These are phyloP conservation scores for Drosophila subpulchrella DNA, from an alignment of 1,140 invertebrate genomes.

Conservation along the genomic window DNA sequence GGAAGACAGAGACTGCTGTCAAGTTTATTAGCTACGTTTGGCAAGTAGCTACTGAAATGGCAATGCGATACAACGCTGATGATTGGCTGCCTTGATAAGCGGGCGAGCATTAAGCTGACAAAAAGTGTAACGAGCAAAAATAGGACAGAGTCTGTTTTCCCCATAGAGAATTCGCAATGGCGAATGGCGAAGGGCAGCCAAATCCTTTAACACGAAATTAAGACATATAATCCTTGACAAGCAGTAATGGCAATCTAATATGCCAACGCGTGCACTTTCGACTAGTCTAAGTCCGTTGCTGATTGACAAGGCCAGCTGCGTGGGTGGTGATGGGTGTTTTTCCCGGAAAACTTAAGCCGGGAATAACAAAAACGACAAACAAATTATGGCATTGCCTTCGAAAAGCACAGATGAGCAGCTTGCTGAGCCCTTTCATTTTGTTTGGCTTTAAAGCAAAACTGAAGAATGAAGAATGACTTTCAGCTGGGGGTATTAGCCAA, in stretches of 20 bases:
- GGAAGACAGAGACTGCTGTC: slow-evolving; percentile 36
- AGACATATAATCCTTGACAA: slow-evolving; percentile 79
- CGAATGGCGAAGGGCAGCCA: slow-evolving; percentile 47
- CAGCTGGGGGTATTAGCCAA: slow-evolving; percentile 58
- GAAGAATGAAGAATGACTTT: slow-evolving; percentile 56
- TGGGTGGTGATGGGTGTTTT: not conserved
- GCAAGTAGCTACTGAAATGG: slow-evolving; percentile 41
- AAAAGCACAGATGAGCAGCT: slow-evolving; percentile 27
- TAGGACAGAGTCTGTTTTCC: slow-evolving; percentile 47
- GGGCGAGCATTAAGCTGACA: slow-evolving; percentile 76
- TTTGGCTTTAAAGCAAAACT: slow-evolving; percentile 44
- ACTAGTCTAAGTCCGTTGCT: slow-evolving; percentile 59
- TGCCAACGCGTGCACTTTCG: slow-evolving; percentile 80
- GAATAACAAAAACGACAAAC: slow-evolving; percentile 18
- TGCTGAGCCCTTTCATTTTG: slow-evolving; percentile 61
- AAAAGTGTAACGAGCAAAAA: slow-evolving; percentile 70
- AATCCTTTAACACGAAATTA: slow-evolving; percentile 83
- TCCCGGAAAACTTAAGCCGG: not conserved
- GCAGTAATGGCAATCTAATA: slow-evolving; percentile 82
- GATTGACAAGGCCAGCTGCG: slow-evolving; percentile 60
- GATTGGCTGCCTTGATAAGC: slow-evolving; percentile 80
- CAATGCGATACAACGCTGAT: slow-evolving; percentile 71
- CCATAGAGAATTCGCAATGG: slow-evolving; percentile 7
- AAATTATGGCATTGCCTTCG: slow-evolving; percentile 50
- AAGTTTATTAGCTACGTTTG: slow-evolving; percentile 74